phyloP scores from a whole-genome alignment of 2,113 vertebrate species.

The Rhinoptilus africanus region DNA sequence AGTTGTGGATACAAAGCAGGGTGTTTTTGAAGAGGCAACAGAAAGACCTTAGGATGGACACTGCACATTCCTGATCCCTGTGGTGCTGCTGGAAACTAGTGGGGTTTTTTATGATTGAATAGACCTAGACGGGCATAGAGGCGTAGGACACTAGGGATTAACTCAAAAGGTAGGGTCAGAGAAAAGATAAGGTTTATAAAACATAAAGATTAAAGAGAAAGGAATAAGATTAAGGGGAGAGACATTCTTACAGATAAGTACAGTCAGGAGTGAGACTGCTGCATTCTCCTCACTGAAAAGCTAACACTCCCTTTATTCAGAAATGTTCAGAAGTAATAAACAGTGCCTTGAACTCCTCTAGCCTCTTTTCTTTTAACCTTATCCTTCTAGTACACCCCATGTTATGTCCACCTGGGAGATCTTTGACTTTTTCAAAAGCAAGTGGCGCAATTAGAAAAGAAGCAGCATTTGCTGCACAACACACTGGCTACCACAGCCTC shows the following conservation, averaged over 20 bases:
- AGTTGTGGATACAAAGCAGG: background rate
- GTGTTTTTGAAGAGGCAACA: background rate
- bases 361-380: conserved; percentile 12
- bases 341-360: background rate
- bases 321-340: conserved; percentile 51
- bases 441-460: conserved; percentile 56
- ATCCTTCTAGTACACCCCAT: background rate
- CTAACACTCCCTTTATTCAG: conserved; percentile 13
- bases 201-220: conserved; percentile 39
- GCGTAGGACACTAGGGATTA: background rate
- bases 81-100: background rate
- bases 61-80: background rate
- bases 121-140: background rate
- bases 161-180: background rate
- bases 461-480: background rate
- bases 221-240: conserved; percentile 21
- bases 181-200: conserved; percentile 31
- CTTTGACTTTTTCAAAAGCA: background rate
- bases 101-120: background rate
- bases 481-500: background rate
- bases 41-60: background rate
- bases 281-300: conserved; percentile 40
- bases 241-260: conserved; percentile 26
- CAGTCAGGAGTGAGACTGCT: background rate
- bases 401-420: conserved; percentile 16